Evolutionary conservation across 2,888 invertebrate genomes (phyloP), one percentile per base, ranked within the genome.

Genomic region (Pycnomerus fuliginosus): DNA sequence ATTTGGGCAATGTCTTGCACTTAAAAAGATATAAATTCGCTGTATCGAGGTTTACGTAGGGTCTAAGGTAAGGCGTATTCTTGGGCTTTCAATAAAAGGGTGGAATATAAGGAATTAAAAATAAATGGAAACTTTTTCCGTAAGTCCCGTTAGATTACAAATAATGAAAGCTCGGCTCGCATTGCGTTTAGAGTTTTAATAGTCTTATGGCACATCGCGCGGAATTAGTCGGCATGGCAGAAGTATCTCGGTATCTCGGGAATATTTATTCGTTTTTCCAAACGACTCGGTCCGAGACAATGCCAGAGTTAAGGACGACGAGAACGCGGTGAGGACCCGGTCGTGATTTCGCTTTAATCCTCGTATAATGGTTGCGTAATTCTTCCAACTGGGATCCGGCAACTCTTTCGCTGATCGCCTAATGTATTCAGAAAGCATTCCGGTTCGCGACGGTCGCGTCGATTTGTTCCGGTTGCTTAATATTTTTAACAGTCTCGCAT

Each of bases 311-410:
- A 61, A 62, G 60, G 60, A 61, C 58, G 60, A 47, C 50, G 41
- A 50, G 46, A 43, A 44, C 35, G 45, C 36, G 40, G 25, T 44
- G 35, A 44, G 61, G 61, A 60, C 64, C 58, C 63, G 66, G 63
- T 65, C 69, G 69, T 71, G 71, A 72, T 73, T 71, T 72, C 59
- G 68, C 69, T 64, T 67, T 74, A 74, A 74, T 74, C 73, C 74
- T 69, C 66, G 71, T 71, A 73, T 74, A 74, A 74, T 73, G 74
- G 73, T 70, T 69, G 69, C 67, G 69, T 72, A 73, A 73, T 72
- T 72, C 72, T 73, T 71, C 67, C 67, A 62, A 63, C 61, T 64
- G 57, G 61, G 61, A 64, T 67, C 64, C 62, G 51, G 58, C 69
- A 71, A 71, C 71, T 71, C 71, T 71, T 71, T 70, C 64, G 52